These are phyloP conservation scores for Cotesia typhae DNA, from an alignment of 1,140 invertebrate genomes.

Conservation along the genomic window DNA sequence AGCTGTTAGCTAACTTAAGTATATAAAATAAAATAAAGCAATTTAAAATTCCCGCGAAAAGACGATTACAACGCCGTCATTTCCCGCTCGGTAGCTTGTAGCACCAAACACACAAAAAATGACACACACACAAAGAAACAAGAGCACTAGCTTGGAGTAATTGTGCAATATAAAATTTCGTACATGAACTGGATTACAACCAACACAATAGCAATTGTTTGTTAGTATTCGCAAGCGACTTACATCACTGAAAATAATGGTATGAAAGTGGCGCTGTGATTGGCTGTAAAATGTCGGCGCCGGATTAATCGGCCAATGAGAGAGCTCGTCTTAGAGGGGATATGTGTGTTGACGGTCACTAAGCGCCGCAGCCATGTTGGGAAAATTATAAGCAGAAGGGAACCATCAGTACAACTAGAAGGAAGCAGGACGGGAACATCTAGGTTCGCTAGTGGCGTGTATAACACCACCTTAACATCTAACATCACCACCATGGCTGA, in stretches of 20 bases:
- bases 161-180: too few relatives aligned
- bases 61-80: too few relatives aligned
- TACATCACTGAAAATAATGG: constrained; percentile 16
- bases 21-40: too few relatives aligned
- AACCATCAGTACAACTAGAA: constrained; percentile 71
- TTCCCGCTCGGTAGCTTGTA: too few relatives aligned
- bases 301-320: not conserved
- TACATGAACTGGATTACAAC: not conserved
- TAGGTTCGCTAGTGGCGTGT: constrained; percentile 71
- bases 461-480: constrained; percentile 64
- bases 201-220: not conserved
- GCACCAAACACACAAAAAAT: too few relatives aligned
- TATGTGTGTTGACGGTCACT: constrained; percentile 49
- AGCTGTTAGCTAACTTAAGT: too few relatives aligned
- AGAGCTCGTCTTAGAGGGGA: constrained; percentile 1
- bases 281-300: constrained; percentile 35
- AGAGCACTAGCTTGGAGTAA: not conserved
- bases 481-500: constrained; percentile 78
- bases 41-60: too few relatives aligned
- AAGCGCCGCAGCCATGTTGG: constrained; percentile 53
- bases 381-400: constrained; percentile 60
- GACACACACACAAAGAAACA: not conserved
- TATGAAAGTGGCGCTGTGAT: constrained; percentile 40
- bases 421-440: constrained; percentile 72
- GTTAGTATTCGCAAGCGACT: not conserved